Evolutionary conservation across 1,140 invertebrate genomes (phyloP).

Genomic region (Eufriesea mexicana): DNA sequence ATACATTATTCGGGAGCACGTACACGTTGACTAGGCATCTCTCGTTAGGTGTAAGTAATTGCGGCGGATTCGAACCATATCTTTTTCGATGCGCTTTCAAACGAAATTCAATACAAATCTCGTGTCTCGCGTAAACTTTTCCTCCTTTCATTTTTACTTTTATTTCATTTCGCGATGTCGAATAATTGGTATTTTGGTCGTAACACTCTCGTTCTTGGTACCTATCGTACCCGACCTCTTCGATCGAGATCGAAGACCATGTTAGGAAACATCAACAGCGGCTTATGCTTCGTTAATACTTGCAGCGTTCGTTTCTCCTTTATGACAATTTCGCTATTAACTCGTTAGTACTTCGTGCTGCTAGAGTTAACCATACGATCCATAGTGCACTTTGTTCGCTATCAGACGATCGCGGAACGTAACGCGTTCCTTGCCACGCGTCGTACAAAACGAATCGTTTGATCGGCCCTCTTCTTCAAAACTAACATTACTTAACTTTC

Average conservation of each 20-base stretch:
- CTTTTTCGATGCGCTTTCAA: conserved; percentile 10
- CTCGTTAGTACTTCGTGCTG: conserved; percentile 69
- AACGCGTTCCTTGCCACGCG: conserved; percentile 39
- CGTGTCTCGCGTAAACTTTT: conserved; percentile 45
- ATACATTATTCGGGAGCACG: conserved; percentile 19
- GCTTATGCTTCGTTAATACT: conserved; percentile 59
- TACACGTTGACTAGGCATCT: conserved; percentile 37
- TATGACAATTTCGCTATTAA: conserved; percentile 70
- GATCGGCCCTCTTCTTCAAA: conserved; percentile 29
- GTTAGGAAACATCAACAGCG: conserved; percentile 64
- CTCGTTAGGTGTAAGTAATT: conserved; percentile 32
- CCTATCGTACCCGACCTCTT: conserved; percentile 12
- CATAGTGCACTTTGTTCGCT: conserved; percentile 65
- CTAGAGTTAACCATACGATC: conserved; percentile 66
- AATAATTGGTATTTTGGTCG: conserved; percentile 47
- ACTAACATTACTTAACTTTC: conserved; percentile 33
- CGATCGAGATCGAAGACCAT: conserved; percentile 46
- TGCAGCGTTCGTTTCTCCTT: conserved; percentile 53
- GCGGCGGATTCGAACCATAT: conserved; percentile 4
- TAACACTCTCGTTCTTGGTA: conserved; percentile 25
- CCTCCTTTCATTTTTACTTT: neutral
- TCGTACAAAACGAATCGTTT: conserved; percentile 48
- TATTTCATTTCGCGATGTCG: conserved; percentile 34
- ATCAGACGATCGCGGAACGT: conserved; percentile 61
- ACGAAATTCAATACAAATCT: conserved; percentile 58